phyloP scores from a whole-genome alignment of 1,140 invertebrate genomes.

The Hesperophylax magnus region DNA sequence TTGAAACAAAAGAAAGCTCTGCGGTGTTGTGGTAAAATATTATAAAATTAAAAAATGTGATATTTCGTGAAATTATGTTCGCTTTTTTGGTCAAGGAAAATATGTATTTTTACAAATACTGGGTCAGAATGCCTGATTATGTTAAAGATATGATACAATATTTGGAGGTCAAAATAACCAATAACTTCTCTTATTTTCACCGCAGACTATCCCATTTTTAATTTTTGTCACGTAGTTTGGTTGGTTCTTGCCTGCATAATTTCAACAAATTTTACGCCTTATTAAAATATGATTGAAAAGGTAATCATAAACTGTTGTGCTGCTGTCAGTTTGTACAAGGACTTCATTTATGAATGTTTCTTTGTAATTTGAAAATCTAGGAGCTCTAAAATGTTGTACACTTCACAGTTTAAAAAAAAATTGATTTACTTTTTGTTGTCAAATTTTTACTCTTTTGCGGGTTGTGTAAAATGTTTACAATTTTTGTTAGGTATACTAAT shows the following conservation, averaged over 20 bases:
- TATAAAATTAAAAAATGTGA: neutral
- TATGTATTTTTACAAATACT: neutral
- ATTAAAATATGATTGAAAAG: slow-evolving; percentile 16
- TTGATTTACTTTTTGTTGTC: neutral
- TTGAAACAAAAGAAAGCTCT: neutral
- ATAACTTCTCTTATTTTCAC: neutral
- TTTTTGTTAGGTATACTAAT: neutral
- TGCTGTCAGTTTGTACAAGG: neutral
- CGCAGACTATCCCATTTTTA: neutral
- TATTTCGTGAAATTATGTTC: neutral
- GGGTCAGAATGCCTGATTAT: neutral
- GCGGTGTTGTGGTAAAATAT: neutral
- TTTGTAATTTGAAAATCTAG: neutral
- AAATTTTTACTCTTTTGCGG: neutral
- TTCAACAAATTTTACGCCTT: neutral
- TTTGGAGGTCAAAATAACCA: neutral
- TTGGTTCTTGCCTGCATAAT: neutral
- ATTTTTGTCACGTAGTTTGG: neutral
- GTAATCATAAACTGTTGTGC: neutral
- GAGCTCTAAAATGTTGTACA: neutral
- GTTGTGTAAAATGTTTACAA: neutral
- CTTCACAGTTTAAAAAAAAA: neutral
- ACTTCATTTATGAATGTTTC: neutral
- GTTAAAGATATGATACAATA: neutral
- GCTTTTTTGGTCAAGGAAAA: neutral